phyloP scores from a whole-genome alignment of 2,113 vertebrate species.

The Tinamus guttatus region DNA sequence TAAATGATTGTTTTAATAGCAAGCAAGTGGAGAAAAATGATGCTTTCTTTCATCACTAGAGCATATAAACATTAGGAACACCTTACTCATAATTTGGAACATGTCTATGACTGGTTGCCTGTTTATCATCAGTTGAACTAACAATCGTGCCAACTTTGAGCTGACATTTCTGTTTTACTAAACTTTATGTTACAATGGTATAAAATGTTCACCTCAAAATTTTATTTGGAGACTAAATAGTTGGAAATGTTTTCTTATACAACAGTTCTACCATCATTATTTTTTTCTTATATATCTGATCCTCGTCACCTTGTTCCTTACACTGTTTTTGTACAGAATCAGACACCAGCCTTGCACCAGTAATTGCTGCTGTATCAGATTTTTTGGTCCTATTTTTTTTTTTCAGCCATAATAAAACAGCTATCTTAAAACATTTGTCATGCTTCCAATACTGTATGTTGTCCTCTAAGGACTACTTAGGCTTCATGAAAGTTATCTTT shows the following conservation, averaged over 20 bases:
- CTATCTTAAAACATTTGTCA: not conserved
- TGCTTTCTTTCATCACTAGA: not conserved
- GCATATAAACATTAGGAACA: not conserved
- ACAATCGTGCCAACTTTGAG: not conserved
- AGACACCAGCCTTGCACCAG: not conserved
- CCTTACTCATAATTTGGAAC: not conserved
- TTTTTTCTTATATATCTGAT: not conserved
- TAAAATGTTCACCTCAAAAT: not conserved
- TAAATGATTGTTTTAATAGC: not conserved
- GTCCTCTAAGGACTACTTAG: not conserved
- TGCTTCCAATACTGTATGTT: not conserved
- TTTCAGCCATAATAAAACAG: not conserved
- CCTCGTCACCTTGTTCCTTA: not conserved
- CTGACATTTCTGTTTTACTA: not conserved
- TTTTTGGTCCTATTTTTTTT: not conserved
- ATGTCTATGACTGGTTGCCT: not conserved
- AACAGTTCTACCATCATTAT: not conserved
- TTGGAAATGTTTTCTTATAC: not conserved
- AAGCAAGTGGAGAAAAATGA: not conserved
- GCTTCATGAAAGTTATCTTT: not conserved
- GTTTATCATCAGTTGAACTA: not conserved
- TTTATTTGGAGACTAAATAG: not conserved
- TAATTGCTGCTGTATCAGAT: not conserved
- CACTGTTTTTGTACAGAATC: not conserved
- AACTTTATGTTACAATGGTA: not conserved